phyloP scores from a whole-genome alignment of 2,888 invertebrate genomes.

The Leistus spinibarbis region DNA sequence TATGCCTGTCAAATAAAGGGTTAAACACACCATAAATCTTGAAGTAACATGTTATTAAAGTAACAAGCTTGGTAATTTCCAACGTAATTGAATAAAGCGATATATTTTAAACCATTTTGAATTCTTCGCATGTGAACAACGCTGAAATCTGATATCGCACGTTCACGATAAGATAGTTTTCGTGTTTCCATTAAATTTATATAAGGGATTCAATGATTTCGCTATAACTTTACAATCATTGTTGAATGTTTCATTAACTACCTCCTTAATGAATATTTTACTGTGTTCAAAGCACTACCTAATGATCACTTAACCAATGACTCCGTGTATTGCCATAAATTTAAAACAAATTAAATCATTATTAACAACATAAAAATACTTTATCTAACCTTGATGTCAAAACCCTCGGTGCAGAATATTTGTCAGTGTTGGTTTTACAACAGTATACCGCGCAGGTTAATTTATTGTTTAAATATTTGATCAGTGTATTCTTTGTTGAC shows the following conservation, averaged over 20 bases:
- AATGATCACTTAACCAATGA: no score
- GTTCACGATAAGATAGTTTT: neutral
- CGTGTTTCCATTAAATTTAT: neutral
- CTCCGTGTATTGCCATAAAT: no score
- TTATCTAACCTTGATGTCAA: no score
- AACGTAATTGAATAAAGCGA: neutral
- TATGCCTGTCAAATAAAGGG: neutral
- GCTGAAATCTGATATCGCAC: neutral
- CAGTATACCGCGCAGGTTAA: neutral
- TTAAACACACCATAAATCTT: neutral
- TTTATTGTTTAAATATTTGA: constrained; percentile 37
- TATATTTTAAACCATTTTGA: neutral
- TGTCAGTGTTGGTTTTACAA: no score
- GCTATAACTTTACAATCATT: neutral
- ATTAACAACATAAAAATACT: no score
- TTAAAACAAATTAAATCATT: no score
- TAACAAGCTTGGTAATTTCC: neutral
- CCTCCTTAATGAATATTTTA: neutral
- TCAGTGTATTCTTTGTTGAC: constrained; percentile 18
- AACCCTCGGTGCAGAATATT: no score
- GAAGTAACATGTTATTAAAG: neutral
- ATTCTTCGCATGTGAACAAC: neutral
- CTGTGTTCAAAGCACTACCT: no score
- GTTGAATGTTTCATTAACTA: no score
- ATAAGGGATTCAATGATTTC: neutral